These are phyloP conservation scores for Apocrypta bakeri DNA, from an alignment of 1,140 invertebrate species.

Conservation along the genomic window DNA sequence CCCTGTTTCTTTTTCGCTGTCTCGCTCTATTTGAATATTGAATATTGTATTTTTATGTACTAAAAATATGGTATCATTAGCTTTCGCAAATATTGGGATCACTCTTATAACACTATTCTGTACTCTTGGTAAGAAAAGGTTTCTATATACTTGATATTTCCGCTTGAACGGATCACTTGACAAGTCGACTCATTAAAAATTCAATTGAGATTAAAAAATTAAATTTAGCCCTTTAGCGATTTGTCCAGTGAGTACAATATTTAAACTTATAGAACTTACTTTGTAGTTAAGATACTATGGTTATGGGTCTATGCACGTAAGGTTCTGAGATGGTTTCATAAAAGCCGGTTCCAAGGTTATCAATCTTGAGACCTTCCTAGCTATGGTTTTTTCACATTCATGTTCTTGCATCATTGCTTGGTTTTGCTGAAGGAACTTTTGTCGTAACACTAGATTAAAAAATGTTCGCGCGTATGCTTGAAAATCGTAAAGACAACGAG, in stretches of 20 bases:
- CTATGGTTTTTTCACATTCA: slow-evolving; percentile 10
- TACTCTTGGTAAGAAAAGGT: slow-evolving; percentile 1
- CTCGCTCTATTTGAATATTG: slow-evolving; percentile 34
- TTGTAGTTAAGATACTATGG: slow-evolving; percentile 2
- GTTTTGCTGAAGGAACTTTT: slow-evolving; percentile 6
- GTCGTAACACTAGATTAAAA: neutral
- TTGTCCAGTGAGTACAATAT: slow-evolving; percentile 18
- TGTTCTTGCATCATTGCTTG: slow-evolving; percentile 27
- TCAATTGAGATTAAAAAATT: neutral
- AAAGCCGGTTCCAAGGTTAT: neutral
- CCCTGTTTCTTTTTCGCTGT: slow-evolving; percentile 41
- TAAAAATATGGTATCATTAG: slow-evolving; percentile 13
- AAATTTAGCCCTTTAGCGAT: slow-evolving; percentile 8
- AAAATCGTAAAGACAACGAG: slow-evolving; percentile 18
- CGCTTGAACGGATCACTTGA: slow-evolving; percentile 13
- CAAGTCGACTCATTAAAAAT: neutral
- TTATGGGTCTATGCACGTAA: slow-evolving; percentile 26
- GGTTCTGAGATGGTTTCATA: slow-evolving; percentile 13
- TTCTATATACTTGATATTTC: slow-evolving; percentile 6
- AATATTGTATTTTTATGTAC: slow-evolving; percentile 24
- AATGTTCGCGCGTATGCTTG: neutral
- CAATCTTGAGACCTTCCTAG: neutral
- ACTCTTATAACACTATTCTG: neutral
- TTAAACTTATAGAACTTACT: slow-evolving; percentile 8
- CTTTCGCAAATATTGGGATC: slow-evolving; percentile 17